Conservation (phyloP, 2,888 invertebrate genomes). For the Amblyjoppa proteus region DNA sequence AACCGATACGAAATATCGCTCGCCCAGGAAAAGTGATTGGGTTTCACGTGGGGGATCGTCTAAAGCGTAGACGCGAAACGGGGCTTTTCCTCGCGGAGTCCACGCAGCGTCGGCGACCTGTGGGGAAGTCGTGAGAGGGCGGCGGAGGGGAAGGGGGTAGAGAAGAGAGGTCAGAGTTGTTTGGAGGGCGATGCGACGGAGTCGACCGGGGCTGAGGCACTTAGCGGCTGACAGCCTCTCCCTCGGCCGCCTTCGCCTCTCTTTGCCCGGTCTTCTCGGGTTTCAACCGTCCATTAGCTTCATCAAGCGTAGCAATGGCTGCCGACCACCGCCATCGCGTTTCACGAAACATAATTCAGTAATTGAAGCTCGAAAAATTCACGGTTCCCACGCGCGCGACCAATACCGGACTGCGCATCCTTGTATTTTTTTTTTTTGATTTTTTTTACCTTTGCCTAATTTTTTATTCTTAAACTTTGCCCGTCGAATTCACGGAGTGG, state of each 20-base stretch:
- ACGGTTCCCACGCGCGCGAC: neutral
- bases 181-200: slow-evolving; percentile 48
- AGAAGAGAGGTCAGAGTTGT: slow-evolving; percentile 28
- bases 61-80: slow-evolving; percentile 9
- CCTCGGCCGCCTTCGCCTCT: slow-evolving; percentile 75
- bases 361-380: slow-evolving; percentile 77
- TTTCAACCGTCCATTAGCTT: slow-evolving; percentile 84
- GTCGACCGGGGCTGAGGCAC: slow-evolving; percentile 76
- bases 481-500: neutral
- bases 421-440: neutral
- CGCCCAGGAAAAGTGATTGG: slow-evolving; percentile 80
- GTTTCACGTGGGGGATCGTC: slow-evolving; percentile 78
- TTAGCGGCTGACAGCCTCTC: slow-evolving; percentile 83
- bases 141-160: slow-evolving; percentile 31
- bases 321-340: slow-evolving; percentile 68
- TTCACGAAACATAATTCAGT: slow-evolving; percentile 77
- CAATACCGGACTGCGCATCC: neutral
- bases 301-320: slow-evolving; percentile 82
- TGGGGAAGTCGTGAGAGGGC: neutral
- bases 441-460: no score
- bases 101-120: slow-evolving; percentile 20
- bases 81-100: slow-evolving; percentile 26
- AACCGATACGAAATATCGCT: slow-evolving; percentile 79
- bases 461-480: neutral
- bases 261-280: slow-evolving; percentile 79